phyloP scores from a whole-genome alignment of 2,113 vertebrate genomes.

The Phaethon lepturus region DNA sequence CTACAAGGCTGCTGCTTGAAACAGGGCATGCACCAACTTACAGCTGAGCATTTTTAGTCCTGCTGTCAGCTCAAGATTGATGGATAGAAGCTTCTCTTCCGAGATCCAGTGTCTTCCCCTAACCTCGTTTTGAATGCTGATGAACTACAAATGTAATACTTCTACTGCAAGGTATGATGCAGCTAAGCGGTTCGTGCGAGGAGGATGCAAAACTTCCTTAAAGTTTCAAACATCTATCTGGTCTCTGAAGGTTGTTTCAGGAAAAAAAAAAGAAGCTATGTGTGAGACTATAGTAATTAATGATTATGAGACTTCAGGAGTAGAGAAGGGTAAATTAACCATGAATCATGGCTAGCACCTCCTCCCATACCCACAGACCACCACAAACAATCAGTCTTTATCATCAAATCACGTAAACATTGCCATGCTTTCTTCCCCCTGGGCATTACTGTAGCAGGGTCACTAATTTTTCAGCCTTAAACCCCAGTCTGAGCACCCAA shows the following conservation, averaged over 20 bases:
- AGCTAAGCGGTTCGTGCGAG: background rate
- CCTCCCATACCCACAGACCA: background rate
- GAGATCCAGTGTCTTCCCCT: background rate
- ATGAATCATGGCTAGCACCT: background rate
- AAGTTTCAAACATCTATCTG: background rate
- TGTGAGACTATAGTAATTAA: background rate
- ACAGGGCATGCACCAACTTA: background rate
- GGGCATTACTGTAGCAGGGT: background rate
- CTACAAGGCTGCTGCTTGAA: background rate
- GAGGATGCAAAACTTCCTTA: background rate
- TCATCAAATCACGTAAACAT: background rate
- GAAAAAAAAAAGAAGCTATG: background rate
- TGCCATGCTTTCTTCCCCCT: background rate
- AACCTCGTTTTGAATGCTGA: background rate
- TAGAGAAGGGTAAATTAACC: background rate
- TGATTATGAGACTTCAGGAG: background rate
- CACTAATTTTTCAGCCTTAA: background rate
- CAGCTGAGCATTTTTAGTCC: background rate
- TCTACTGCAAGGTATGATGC: background rate
- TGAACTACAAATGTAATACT: background rate
- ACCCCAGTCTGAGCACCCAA: background rate
- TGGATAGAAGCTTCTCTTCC: background rate
- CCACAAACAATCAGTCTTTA: background rate
- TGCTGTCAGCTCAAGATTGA: background rate
- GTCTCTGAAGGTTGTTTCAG: background rate